Evolutionary conservation across 2,888 invertebrate genomes (phyloP).

Genomic region (Drosophila aldrichi): DNA sequence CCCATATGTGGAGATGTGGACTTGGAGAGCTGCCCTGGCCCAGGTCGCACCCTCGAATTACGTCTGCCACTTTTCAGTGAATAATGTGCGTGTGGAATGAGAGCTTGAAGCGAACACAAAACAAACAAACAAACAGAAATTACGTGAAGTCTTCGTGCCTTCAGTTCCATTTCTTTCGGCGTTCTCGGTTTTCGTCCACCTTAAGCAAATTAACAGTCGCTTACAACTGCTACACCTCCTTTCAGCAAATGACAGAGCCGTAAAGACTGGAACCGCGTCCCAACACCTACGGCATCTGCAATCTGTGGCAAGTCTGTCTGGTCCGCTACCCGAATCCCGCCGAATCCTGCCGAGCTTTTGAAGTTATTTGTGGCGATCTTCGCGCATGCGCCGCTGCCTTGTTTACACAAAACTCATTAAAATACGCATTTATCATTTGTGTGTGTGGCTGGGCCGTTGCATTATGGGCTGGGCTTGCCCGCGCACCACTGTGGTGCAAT

Average conservation of each 20-base stretch:
- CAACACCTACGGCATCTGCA: slow-evolving; percentile 76
- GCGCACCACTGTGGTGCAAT: slow-evolving; percentile 57
- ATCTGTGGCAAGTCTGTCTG: slow-evolving; percentile 35
- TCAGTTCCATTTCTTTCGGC: slow-evolving; percentile 1
- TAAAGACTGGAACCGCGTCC: slow-evolving; percentile 39
- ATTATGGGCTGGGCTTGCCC: slow-evolving; percentile 42
- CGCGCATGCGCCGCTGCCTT: slow-evolving; percentile 59
- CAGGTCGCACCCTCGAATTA: slow-evolving; percentile 77
- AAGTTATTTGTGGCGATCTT: slow-evolving; percentile 50
- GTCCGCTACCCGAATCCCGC: slow-evolving; percentile 48
- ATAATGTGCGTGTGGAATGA: slow-evolving; percentile 64
- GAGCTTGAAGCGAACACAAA: slow-evolving; percentile 37
- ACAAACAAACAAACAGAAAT: slow-evolving; percentile 60
- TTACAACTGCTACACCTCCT: slow-evolving; percentile 72
- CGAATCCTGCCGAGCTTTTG: slow-evolving; percentile 47
- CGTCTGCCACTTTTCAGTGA: slow-evolving; percentile 75
- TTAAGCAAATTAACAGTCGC: slow-evolving; percentile 80
- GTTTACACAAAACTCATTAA: slow-evolving; percentile 84
- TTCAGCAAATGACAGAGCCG: slow-evolving; percentile 79
- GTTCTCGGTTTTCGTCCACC: slow-evolving; percentile 4
- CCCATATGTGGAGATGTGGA: slow-evolving; percentile 44
- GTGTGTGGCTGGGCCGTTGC: slow-evolving; percentile 21
- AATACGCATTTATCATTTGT: slow-evolving; percentile 82
- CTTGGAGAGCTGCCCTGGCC: slow-evolving; percentile 9
- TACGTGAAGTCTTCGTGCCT: slow-evolving; percentile 14